Evolutionary conservation across 2,113 vertebrate species (phyloP), one percentile per base, ranked within the genome.

Genomic region (Lipotes vexillifer): DNA sequence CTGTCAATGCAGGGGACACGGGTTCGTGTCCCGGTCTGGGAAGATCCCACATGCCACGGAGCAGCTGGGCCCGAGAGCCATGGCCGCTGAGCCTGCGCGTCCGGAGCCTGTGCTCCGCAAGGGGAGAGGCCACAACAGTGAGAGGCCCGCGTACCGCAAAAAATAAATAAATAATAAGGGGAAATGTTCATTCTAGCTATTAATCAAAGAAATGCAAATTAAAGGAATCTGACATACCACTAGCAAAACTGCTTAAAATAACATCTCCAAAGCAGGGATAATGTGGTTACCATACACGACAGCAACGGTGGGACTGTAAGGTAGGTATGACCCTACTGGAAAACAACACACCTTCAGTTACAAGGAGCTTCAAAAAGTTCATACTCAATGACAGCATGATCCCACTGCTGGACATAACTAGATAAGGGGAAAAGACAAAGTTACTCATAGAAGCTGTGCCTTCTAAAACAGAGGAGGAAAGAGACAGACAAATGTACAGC

Each of bases 181-280:
- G 52, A 90, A 92, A 94, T 83, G n/a, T 33, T 90, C 88, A 92
- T 72, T 90, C 55, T 57, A 94, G 57, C 36, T 85, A 84, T 38
- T 63, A 95, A 80, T 92, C 88, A 95, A 96, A 96, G 84, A 95
- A 95, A 83, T 1, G 1, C 57, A 96, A 97, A 93, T 83, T 90
- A 93, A 96, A 86, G 74, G 63, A 94, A 36, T 71, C 33, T 89
- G 52, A 88, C 20, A 29, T 78, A 92, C 49, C 15, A 85, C 44
- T 65, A 49, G 74, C 63, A 91, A 36, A 88, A 91, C 33, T 66
- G 8, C 86, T 91, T 97, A 94, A 94, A 97, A 91, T 46, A 94
- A 65, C 66, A 89, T 77, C n/a, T 86, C 83, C 63, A 89, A 95
- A 96, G 13, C 55, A 94, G 5, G 61, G 59, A 87, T 78, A 91